Conservation (phyloP, 1,140 invertebrate genomes). For the Matsumurasca onukii region DNA sequence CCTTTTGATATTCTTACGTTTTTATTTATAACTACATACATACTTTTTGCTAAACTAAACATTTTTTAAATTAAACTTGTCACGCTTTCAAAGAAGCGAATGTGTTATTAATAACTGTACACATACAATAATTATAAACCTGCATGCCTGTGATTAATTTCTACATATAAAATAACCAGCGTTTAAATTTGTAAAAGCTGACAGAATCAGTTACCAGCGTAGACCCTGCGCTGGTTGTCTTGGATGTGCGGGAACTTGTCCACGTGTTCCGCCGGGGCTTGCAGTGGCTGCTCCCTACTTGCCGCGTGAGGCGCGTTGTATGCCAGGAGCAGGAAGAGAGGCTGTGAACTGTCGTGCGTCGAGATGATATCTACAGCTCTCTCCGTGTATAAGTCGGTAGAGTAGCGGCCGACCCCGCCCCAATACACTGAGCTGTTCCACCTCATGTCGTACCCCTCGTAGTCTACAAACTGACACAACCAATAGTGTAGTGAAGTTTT, state of each 20-base stretch:
- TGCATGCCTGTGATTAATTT: no score
- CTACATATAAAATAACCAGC: no score
- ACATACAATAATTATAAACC: no score
- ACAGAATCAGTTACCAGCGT: conserved; percentile 57
- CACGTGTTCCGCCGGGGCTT: conserved; percentile 59
- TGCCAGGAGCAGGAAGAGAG: conserved; percentile 74
- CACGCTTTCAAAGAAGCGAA: no score
- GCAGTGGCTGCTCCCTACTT: conserved; percentile 45
- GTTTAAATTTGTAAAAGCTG: no score
- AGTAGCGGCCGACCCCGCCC: conserved; percentile 48
- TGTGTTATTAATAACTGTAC: no score
- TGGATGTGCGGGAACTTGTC: conserved; percentile 57
- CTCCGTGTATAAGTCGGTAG: conserved; percentile 59
- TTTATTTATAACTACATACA: no score
- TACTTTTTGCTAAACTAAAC: no score
- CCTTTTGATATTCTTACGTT: no score
- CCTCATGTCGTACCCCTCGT: conserved; percentile 36
- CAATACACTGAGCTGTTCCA: conserved; percentile 25
- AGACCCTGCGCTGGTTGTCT: conserved; percentile 55
- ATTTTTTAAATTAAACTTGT: no score
- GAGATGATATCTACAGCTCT: conserved; percentile 55
- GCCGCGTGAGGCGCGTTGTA: conserved; percentile 75
- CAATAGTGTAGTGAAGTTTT: neutral
- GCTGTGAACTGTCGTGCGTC: conserved; percentile 52
- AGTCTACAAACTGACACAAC: neutral